phyloP scores from a whole-genome alignment of 2,888 invertebrate species.

The Cephus runcator region DNA sequence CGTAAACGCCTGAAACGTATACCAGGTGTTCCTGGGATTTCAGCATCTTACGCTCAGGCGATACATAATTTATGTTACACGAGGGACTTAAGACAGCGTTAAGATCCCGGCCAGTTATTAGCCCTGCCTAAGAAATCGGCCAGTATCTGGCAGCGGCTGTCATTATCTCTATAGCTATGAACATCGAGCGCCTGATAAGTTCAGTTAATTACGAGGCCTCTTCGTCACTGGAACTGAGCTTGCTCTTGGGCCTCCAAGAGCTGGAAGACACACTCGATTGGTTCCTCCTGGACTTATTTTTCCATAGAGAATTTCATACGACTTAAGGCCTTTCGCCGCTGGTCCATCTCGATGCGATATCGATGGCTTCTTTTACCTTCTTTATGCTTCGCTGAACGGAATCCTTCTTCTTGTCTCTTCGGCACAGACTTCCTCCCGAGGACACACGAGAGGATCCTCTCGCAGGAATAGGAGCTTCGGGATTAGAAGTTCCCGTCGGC shows the following conservation, averaged over 20 bases:
- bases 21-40: conserved; percentile 65
- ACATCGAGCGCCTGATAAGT: not conserved
- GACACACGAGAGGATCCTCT: not conserved
- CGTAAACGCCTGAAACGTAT: conserved; percentile 40
- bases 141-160: not conserved
- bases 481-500: conserved; percentile 14
- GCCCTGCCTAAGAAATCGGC: not conserved
- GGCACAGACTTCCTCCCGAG: not conserved
- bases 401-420: conserved; percentile 30
- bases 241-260: not conserved
- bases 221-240: not conserved
- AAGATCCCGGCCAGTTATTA: conserved; percentile 47
- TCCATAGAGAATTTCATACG: conserved; percentile 34
- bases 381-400: conserved; percentile 49
- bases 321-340: conserved; percentile 37
- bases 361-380: conserved; percentile 56
- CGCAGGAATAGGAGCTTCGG: not conserved
- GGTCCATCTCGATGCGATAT: conserved; percentile 25
- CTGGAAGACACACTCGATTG: conserved; percentile 30
- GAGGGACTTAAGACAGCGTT: conserved; percentile 64
- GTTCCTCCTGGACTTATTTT: conserved; percentile 23
- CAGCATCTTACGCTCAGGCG: conserved; percentile 63
- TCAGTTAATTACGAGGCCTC: not conserved
- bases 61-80: conserved; percentile 66
- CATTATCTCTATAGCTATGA: not conserved